Base-by-base conservation (phyloP, 35 echinoderm and acorn worm genomes). In the Ophioderma brevispina region DNA sequence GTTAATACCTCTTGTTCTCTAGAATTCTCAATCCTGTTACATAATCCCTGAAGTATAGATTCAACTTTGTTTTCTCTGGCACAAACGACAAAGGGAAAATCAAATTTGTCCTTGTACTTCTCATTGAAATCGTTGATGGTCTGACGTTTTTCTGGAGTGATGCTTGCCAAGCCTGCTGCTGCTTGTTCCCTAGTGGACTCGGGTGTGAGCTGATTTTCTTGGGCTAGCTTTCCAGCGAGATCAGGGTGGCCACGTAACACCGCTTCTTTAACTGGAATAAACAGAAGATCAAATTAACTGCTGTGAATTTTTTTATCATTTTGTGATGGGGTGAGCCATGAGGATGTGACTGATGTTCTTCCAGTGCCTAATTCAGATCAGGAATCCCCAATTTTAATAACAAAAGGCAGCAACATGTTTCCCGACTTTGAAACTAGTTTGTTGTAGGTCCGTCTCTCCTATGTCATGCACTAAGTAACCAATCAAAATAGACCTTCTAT, bases 71-170 rank as follows among this genome's bases (percentile, higher is more conserved):
- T 93, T 32, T 93, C 92, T 37, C 92, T 82, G 8, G 92, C 92
- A 41, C 92, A 93, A 35, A 93, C 85, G 1, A 93, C 92, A 39
- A 93, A 93, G 0, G 92, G 92, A 35, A 93, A 93, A 0, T 63
- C n/a, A 78, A 93, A 93, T 79, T 93, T 93, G 30, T 81, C 35
- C 30, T 82, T 80, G 80, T 93, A 93, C 13, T 33, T 23, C 37
- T 28, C 30, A 39, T 93, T 93, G 37, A 75, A 37, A 33, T 93
- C 80, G n/a, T 81, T 35, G 37, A 93, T 87, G 39, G 35, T 13
- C 17, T 36, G 25, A 33, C 23, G 32, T 64, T 93, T 70, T 36
- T 93, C 92, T 55, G 82, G 46, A 1, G 80, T 89, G 25, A 93
- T 55, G 31, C 32, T 38, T 21, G 59, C 33, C 25, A 93, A 52